Percentiles rank a stretch among this genome's conserved stretches.
Conservation (phyloP, 2,797 vertebrate genomes). For the Ciconia nigra region DNA sequence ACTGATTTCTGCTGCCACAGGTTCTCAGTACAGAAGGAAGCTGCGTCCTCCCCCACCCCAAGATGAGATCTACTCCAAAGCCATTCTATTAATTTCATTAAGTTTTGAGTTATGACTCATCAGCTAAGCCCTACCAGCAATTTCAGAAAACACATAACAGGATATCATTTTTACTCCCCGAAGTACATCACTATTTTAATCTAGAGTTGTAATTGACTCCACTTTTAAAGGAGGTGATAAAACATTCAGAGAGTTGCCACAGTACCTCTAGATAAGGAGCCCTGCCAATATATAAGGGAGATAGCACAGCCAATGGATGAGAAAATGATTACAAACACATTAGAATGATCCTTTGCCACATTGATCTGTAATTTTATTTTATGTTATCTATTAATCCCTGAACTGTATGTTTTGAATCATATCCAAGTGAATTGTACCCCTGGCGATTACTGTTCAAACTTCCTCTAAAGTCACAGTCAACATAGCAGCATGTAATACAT, state of each 20-base stretch:
- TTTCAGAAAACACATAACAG: constrained; percentile 6
- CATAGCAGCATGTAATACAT: not conserved
- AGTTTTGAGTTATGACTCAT: not conserved
- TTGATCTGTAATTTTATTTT: not conserved
- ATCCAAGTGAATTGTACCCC: not conserved
- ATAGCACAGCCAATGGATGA: not conserved
- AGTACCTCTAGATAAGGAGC: constrained; percentile 3
- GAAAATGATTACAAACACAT: not conserved
- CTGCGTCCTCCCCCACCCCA: not conserved
- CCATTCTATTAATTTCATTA: not conserved
- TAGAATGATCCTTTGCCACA: not conserved
- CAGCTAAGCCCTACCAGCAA: not conserved
- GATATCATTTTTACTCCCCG: not conserved
- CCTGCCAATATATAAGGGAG: not conserved
- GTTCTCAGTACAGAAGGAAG: not conserved
- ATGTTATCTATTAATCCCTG: not conserved
- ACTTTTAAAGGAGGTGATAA: constrained; percentile 36
- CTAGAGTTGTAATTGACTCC: constrained; percentile 41
- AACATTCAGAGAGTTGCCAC: not conserved
- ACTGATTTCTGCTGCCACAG: not conserved
- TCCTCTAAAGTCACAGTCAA: not conserved
- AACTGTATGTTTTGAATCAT: not conserved
- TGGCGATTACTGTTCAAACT: not conserved
- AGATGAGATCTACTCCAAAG: not conserved
- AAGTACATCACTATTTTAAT: constrained; percentile 14